Evolutionary conservation across 2,888 invertebrate species (phyloP).

Genomic region (Andricus curvator): DNA sequence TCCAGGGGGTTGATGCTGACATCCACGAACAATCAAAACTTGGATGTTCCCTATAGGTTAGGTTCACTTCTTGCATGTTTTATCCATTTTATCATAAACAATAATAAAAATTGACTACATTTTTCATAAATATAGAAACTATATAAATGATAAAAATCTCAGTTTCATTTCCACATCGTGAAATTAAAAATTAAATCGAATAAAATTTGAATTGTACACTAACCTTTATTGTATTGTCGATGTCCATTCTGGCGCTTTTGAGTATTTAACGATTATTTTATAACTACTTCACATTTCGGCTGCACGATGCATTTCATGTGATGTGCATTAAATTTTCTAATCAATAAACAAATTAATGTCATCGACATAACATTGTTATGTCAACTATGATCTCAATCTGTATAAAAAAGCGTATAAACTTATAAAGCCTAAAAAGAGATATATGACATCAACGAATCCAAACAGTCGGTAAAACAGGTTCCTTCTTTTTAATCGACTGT

Average conservation of each 20-base stretch:
- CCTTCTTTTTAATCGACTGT: no score
- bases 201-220: not conserved
- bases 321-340: not conserved
- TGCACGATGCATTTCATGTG: not conserved
- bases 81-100: no score
- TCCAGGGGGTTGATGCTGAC: no score
- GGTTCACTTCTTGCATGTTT: not conserved
- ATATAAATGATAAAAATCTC: not conserved
- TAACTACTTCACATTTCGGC: not conserved
- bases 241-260: not conserved
- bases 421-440: no score
- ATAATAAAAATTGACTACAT: not conserved
- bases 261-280: no score
- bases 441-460: no score
- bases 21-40: not conserved
- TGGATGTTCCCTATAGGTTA: not conserved
- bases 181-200: not conserved
- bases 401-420: no score
- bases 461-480: no score
- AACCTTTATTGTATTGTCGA: not conserved
- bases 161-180: not conserved
- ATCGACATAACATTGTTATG: not conserved
- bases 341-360: not conserved
- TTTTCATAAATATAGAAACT: not conserved
- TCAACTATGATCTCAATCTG: not conserved